These are phyloP conservation scores for Eulemur rubriventer DNA, from an alignment of 2,797 vertebrate genomes.

Conservation along the genomic window DNA sequence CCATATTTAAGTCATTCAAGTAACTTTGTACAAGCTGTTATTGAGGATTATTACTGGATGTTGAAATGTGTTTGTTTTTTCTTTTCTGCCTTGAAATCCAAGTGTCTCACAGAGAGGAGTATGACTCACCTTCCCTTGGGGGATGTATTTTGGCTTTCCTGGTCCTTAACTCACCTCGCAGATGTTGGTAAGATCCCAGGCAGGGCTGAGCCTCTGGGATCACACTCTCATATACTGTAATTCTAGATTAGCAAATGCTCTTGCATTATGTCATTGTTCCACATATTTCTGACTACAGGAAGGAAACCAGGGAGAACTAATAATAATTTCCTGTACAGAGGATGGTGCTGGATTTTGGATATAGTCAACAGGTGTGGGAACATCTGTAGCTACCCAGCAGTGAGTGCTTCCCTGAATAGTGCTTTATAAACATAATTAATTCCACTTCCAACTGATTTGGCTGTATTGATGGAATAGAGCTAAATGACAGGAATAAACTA, in stretches of 20 bases:
- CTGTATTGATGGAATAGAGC: not conserved
- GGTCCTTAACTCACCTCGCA: not conserved
- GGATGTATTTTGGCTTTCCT: not conserved
- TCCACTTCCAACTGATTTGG: not conserved
- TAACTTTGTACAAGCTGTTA: not conserved
- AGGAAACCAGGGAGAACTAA: constrained; percentile 38
- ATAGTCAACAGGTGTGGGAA: constrained; percentile 37
- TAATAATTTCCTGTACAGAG: constrained; percentile 29
- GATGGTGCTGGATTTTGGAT: not conserved
- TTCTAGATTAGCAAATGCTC: constrained; percentile 2
- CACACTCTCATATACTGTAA: not conserved
- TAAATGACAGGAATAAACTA: not conserved
- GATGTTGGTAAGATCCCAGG: constrained; percentile 14
- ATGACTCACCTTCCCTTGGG: not conserved
- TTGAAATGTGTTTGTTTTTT: not conserved
- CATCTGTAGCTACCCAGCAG: constrained; percentile 12
- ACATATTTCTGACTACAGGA: constrained; percentile 14
- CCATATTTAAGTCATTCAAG: not conserved
- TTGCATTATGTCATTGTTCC: not conserved
- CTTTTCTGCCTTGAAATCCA: not conserved
- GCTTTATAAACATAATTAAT: not conserved
- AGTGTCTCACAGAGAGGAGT: not conserved
- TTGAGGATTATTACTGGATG: not conserved
- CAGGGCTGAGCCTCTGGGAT: not conserved
- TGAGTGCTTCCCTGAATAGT: not conserved